phyloP scores from a whole-genome alignment of 2,888 invertebrate genomes.

The Holacanthella duospinosa region DNA sequence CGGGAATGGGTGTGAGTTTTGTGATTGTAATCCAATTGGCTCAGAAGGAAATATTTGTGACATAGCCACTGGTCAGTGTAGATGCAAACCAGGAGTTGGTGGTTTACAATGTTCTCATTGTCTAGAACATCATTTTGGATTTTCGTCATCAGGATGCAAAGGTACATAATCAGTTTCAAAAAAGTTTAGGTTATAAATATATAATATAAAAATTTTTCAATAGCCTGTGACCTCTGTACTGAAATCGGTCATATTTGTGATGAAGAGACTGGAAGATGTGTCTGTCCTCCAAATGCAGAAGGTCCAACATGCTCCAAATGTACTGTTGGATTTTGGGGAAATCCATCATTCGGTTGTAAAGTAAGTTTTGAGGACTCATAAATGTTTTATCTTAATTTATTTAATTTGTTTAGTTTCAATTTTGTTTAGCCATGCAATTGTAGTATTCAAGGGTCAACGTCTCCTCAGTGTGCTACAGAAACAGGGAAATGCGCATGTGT shows the following conservation, averaged over 20 bases:
- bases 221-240: slow-evolving; percentile 67
- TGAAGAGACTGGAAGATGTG: slow-evolving; percentile 75
- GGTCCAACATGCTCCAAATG: slow-evolving; percentile 75
- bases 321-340: slow-evolving; percentile 67
- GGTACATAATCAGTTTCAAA: slow-evolving; percentile 46
- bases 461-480: slow-evolving; percentile 54
- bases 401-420: slow-evolving; percentile 3
- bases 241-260: slow-evolving; percentile 81
- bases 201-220: slow-evolving; percentile 30
- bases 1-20: slow-evolving; percentile 48
- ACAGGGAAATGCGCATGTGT: slow-evolving; percentile 68
- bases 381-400: not conserved
- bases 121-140: slow-evolving; percentile 64
- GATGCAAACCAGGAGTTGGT: slow-evolving; percentile 62
- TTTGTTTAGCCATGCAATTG: slow-evolving; percentile 41
- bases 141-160: slow-evolving; percentile 63
- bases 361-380: slow-evolving; percentile 41
- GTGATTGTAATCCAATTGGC: slow-evolving; percentile 67
- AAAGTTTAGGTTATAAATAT: slow-evolving; percentile 9
- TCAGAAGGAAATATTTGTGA: slow-evolving; percentile 59
- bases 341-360: slow-evolving; percentile 67
- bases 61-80: slow-evolving; percentile 60
- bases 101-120: slow-evolving; percentile 64
- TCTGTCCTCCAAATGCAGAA: slow-evolving; percentile 59
- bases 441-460: slow-evolving; percentile 43